phyloP scores from a whole-genome alignment of 2,113 vertebrate species.

The Lipophrys pholis region DNA sequence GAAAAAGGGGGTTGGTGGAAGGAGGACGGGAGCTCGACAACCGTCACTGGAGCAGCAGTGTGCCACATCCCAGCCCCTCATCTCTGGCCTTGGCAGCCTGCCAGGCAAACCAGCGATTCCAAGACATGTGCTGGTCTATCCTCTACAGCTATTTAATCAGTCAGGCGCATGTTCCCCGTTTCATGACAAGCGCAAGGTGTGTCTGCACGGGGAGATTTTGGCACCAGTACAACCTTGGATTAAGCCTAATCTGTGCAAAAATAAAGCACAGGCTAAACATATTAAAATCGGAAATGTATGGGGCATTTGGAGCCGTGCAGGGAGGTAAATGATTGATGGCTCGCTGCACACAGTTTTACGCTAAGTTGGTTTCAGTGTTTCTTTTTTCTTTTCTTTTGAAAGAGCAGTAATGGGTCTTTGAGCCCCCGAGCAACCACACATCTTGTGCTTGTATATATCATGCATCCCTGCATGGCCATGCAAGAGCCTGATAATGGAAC shows the following conservation, averaged over 20 bases:
- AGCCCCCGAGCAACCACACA: conserved; percentile 40
- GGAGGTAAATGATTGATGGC: conserved; percentile 72
- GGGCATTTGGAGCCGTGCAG: conserved; percentile 46
- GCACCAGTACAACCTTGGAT: conserved; percentile 37
- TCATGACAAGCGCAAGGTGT: conserved; percentile 31
- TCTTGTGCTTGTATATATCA: conserved; percentile 42
- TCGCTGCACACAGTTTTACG: conserved; percentile 61
- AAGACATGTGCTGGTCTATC: conserved; percentile 46
- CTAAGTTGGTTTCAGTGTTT: conserved; percentile 56
- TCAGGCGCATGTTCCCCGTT: conserved; percentile 33
- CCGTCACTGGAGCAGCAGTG: conserved; percentile 49
- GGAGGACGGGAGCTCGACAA: conserved; percentile 5
- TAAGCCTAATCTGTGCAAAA: conserved; percentile 34
- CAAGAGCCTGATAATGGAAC: conserved; percentile 45
- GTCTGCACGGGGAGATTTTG: conserved; percentile 37
- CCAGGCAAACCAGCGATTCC: conserved; percentile 57
- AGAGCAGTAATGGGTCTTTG: conserved; percentile 53
- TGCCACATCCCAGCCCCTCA: conserved; percentile 43
- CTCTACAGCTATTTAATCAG: conserved; percentile 33
- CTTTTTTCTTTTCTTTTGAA: conserved; percentile 9
- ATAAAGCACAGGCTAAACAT: conserved; percentile 28
- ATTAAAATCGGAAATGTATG: conserved; percentile 65
- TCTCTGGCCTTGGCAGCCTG: conserved; percentile 57
- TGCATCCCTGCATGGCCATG: conserved; percentile 33
- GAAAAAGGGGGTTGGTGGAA: conserved; percentile 15